Base-by-base conservation (phyloP, 2,113 vertebrate species). In the Brachypodius melanocephalos region DNA sequence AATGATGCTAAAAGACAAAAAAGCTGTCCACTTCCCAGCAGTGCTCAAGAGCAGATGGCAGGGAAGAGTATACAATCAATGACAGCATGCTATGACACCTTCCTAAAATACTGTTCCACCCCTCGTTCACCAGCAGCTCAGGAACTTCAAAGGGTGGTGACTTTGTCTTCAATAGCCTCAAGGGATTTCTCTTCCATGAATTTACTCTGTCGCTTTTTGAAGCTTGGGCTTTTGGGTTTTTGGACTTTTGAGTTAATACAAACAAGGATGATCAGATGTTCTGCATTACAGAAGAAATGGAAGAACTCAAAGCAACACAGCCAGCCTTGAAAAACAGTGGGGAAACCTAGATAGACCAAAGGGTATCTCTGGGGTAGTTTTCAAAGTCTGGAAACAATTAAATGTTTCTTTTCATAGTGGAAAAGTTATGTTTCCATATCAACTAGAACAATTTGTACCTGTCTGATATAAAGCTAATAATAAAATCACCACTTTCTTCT, bases 321-420 rank as follows among this genome's bases (percentile, higher is more conserved):
- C 80, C 12, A 71, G 26, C 34, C 48, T 69, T 62, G 49, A 80
- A 87, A 89, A 89, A 55, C 43, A 78, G 46, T 2, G 7, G 62
- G 81, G 87, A 91, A 89, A 51, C 82, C 75, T 95, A 86, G 78
- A 94, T 0, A 88, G 83, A 83, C 29, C 66, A 86, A 92, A 92
- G 28, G 48, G n/a, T 43, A 25, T 76, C 67, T 42, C 58, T 65
- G 43, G 38, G 21, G 58, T 83, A 76, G 38, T 79, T 85, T 89
- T 76, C 73, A 94, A 95, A 93, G 77, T 66, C 40, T 79, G 89
- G 84, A 92, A 94, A 91, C 6, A 85, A 75, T 83, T 12, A 93
- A 85, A 72, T 62, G 29, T 77, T 91, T 80, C 14, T 90, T 83
- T 85, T 89, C 26, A 1, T 38, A 73, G 24, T 79, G 77, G 75